phyloP scores from a whole-genome alignment of 2,113 vertebrate genomes.

The Macrotis lagotis region DNA sequence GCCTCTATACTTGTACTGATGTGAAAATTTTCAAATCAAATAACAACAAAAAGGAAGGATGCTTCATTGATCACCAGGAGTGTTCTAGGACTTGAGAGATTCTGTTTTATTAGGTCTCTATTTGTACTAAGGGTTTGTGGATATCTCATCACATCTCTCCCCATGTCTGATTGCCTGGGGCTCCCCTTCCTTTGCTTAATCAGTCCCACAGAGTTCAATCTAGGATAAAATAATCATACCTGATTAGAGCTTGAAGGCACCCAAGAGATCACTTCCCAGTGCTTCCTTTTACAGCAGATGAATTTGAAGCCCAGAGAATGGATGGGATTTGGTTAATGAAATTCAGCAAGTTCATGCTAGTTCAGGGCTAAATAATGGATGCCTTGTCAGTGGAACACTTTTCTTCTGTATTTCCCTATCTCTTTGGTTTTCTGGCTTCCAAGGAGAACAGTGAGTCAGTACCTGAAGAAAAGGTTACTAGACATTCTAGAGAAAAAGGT shows the following conservation, averaged over 20 bases:
- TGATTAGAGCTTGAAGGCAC: neutral
- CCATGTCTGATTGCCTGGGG: neutral
- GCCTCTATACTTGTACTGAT: neutral
- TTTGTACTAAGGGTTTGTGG: neutral
- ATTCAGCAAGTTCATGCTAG: neutral
- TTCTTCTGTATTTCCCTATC: neutral
- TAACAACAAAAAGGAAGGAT: neutral
- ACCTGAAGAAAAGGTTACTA: neutral
- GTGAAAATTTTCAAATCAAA: neutral
- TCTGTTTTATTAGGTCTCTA: neutral
- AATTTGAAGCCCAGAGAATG: neutral
- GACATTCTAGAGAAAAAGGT: neutral
- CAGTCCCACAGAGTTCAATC: neutral
- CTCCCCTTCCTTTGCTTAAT: neutral
- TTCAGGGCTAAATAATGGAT: too few species aligned
- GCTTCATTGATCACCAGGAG: neutral
- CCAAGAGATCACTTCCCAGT: neutral
- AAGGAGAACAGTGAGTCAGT: neutral
- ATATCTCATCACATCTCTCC: neutral
- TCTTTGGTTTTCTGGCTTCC: neutral
- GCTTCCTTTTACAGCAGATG: neutral
- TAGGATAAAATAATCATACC: neutral
- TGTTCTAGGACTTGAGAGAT: neutral
- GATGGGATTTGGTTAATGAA: neutral
- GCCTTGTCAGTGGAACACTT: neutral